A percentile compares a stretch with the other conserved stretches of the same genome.
Evolutionary conservation across 1,140 invertebrate species (phyloP).

Genomic region (Eumaeus atala): DNA sequence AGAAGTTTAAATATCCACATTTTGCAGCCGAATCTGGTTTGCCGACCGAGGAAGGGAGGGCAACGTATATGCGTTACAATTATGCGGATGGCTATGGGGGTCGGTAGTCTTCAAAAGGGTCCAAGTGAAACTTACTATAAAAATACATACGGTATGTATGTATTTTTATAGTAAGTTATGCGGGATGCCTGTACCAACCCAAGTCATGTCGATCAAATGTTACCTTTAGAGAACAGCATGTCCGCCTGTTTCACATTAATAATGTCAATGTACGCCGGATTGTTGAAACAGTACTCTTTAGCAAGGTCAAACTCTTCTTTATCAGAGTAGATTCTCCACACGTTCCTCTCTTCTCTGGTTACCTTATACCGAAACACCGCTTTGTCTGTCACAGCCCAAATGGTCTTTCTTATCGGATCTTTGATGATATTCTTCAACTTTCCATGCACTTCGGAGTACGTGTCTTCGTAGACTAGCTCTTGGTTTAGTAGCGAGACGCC

Average conservation of each 20-base stretch:
- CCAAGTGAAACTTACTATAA: too few species aligned
- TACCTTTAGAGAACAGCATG: slow-evolving; percentile 83
- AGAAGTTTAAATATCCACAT: too few species aligned
- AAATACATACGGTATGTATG: too few species aligned
- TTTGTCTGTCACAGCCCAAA: slow-evolving; percentile 91
- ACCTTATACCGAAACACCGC: slow-evolving; percentile 92
- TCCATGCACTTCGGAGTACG: slow-evolving; percentile 87
- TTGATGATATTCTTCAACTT: slow-evolving; percentile 87
- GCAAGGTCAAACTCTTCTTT: slow-evolving; percentile 92
- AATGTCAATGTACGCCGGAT: slow-evolving; percentile 86
- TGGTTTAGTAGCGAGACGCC: slow-evolving; percentile 91
- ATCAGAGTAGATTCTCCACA: slow-evolving; percentile 92
- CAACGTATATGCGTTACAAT: too few species aligned
- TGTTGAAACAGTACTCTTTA: slow-evolving; percentile 85
- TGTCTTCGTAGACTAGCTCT: slow-evolving; percentile 90
- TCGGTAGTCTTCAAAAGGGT: too few species aligned
- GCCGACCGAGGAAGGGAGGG: too few species aligned
- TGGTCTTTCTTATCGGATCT: slow-evolving; percentile 86
- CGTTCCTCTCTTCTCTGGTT: slow-evolving; percentile 88
- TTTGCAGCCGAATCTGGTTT: too few species aligned
- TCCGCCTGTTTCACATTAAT: slow-evolving; percentile 93
- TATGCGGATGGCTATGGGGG: too few species aligned
- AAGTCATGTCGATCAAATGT: not conserved
- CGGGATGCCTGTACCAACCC: too few species aligned
- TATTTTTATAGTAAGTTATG: too few species aligned